Evolutionary conservation across 1,140 invertebrate genomes (phyloP), one percentile per base, ranked within the genome.

Genomic region (Orius insidiosus): DNA sequence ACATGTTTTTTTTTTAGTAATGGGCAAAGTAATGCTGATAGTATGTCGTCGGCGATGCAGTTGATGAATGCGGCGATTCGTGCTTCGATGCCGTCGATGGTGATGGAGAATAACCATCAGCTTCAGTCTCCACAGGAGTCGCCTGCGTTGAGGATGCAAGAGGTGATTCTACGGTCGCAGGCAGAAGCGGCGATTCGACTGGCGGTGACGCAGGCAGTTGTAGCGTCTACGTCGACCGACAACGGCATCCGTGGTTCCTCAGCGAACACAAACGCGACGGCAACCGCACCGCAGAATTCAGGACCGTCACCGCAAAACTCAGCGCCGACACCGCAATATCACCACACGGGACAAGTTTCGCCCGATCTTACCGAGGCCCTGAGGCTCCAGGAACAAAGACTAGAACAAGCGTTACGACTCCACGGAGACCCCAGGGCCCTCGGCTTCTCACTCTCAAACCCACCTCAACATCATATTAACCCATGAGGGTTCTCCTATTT

Each of bases 141-240:
- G 36, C 65, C 67, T 3, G 76, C 81, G 1, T 61, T 86, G 5
- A 67, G 82, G 47, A 80, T 86, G 66, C 69, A 71, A 52, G 80
- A 87, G 61, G 83, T 80, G 0, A 65, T 88, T 8, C 62, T 87
- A 10, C 71, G 82, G 55, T 81, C 80, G 42, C 84, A 87, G 53
- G 82, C 83, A 1, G 83, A 86, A 58, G 81, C 77, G 13, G 78
- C 84, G 1, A 68, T 86, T 10, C 68, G 85, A 56, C 61, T 86
- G 51, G 84, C 83, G 10, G 82, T 85, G 53, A 66, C 67, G 56
- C 67, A 68, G 53, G 69, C 70, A 32, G 66, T 72, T 30, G 66
- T 72, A 24, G 66, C 66, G 54, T 49, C 58, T 1, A 52, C 57
- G 5, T 51, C 41, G 11, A 33, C 57, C 57, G 63, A 63, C 63